These are phyloP conservation scores for Cairina moschata DNA, from an alignment of 2,113 vertebrate genomes.

Conservation along the genomic window DNA sequence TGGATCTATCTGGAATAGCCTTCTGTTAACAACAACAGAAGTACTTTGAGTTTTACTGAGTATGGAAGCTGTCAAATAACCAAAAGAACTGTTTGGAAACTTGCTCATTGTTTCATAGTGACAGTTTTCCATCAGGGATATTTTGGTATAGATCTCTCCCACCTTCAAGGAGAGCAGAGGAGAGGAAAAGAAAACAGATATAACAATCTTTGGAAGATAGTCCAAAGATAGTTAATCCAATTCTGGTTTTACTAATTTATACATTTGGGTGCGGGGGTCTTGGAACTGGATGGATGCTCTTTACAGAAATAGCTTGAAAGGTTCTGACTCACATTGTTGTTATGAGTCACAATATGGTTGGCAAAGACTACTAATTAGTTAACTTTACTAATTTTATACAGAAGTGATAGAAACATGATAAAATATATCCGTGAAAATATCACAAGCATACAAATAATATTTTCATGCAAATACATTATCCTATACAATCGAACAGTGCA, in stretches of 20 bases:
- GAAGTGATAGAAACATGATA: neutral
- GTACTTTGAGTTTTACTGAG: neutral
- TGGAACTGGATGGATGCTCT: neutral
- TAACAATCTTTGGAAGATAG: neutral
- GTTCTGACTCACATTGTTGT: constrained; percentile 26
- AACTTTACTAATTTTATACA: neutral
- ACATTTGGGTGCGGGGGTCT: neutral
- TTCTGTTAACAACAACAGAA: neutral
- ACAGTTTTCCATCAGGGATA: neutral
- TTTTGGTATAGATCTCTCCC: neutral
- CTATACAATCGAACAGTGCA: neutral
- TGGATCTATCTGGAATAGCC: neutral
- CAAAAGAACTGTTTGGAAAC: neutral
- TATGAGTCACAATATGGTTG: constrained; percentile 7
- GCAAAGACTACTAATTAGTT: constrained; percentile 6
- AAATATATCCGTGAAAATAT: neutral
- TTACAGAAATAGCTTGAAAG: neutral
- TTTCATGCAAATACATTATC: neutral
- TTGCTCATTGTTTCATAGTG: neutral
- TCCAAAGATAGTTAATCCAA: neutral
- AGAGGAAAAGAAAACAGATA: neutral
- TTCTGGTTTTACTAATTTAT: neutral
- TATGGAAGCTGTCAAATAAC: neutral
- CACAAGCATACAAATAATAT: neutral
- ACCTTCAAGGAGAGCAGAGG: neutral